Evolutionary conservation across 1,140 invertebrate genomes (phyloP).

Genomic region (Andrena cerasifolii): DNA sequence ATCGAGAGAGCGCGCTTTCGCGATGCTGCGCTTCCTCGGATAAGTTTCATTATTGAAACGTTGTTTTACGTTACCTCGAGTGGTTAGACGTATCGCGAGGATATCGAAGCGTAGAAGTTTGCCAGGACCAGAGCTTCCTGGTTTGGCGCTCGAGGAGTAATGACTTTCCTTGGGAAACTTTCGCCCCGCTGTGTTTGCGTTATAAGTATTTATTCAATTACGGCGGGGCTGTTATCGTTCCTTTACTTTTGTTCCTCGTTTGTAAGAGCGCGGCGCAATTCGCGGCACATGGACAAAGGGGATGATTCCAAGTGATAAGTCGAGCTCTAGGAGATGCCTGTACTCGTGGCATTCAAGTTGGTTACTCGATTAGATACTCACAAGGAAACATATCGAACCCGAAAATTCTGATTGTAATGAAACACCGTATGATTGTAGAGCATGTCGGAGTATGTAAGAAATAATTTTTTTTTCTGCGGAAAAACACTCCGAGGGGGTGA

Average conservation of each 20-base stretch:
- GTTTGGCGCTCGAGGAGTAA: conserved; percentile 1
- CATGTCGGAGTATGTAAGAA: too few relatives aligned
- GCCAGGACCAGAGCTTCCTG: neutral
- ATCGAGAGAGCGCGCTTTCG: conserved; percentile 1
- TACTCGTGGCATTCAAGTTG: too few relatives aligned
- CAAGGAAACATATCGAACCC: too few relatives aligned
- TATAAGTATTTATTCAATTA: conserved; percentile 41
- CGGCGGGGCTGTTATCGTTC: neutral
- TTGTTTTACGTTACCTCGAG: conserved; percentile 24
- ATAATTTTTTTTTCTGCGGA: too few relatives aligned
- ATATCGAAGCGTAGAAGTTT: conserved; percentile 32
- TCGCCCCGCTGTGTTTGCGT: conserved; percentile 3
- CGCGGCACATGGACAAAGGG: neutral
- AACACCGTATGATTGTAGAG: too few relatives aligned
- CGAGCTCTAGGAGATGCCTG: too few relatives aligned
- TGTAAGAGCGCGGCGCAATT: neutral
- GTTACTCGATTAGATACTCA: too few relatives aligned
- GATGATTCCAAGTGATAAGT: neutral
- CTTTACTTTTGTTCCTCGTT: neutral
- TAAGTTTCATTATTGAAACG: conserved; percentile 51
- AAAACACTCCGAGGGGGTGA: too few relatives aligned
- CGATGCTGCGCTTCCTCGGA: conserved; percentile 42
- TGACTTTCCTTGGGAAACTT: conserved; percentile 34
- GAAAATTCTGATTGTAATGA: too few relatives aligned
- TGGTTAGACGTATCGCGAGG: conserved; percentile 9